Base-by-base conservation (phyloP, 2,888 invertebrate species). In the Limnephilus lunatus region DNA sequence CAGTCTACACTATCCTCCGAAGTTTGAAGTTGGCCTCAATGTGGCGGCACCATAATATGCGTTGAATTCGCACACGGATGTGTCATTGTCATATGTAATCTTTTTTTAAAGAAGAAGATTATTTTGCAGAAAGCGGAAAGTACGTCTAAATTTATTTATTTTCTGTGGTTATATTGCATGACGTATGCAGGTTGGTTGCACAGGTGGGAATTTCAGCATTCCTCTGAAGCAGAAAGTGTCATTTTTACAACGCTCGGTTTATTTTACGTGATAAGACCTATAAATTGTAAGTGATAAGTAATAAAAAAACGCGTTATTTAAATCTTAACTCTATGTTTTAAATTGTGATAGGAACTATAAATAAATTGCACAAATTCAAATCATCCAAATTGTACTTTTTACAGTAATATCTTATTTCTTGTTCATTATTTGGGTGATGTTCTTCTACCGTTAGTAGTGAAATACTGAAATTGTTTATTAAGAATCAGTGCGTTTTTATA, bases 111-210 rank as follows among this genome's bases (percentile, higher is more conserved):
- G 44, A 85, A 35, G 85, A 85, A 85, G 85, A 85, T 85, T 44
- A 39, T 39, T 39, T 39, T 39, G 7, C 39, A 39, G 39, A 39
- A 39, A 44, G 12, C 12, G 44, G 44, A 44, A 44, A 44, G 44
- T 12, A 83, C 15, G 35, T 83, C 35, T 83, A 83, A 32, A 68
- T 68, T 25, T 15, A 35, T 35, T 83, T 35, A 83, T 83, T 83
- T 83, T 83, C 83, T 83, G 35, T 83, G 83, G 25, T 83, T 83
- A 25, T 83, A 35, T 25, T 89, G 88, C 68, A 89, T 89, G 88
- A 89, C 88, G 88, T 89, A 89, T 81, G 88, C 88, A 89, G 86
- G 88, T 48, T 68, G 68, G 44, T 68, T 82, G 82, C 90, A 90
- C 90, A 90, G 90, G 90, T 90, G 90, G 82, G 82, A 90, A 39